Base-by-base conservation (phyloP, 2,888 invertebrate species). In the Rhopalosiphum nymphaeae region DNA sequence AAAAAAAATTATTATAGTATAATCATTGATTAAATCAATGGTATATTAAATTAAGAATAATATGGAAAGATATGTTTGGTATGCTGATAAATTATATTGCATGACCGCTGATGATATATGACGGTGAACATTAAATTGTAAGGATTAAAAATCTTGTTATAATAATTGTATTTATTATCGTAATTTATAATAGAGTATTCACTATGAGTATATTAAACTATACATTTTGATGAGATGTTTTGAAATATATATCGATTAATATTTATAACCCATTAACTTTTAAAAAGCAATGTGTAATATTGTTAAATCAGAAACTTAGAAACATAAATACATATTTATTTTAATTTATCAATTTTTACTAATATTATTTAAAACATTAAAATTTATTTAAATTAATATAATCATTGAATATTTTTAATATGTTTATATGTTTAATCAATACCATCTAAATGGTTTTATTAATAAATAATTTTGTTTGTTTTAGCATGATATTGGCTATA, bases 401-500 rank as follows among this genome's bases (percentile, higher is more conserved):
- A n/a, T 67, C 4, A 67, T 67, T n/a, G 13, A 67, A 16, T 21
- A 36, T 13, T 78, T 78, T 36, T 21, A 78, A 21, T 7, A 36
- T 36, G 36, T 46, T 46, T 46, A 46, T 46, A 0, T 78, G n/a
- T 67, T 78, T 36, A 78, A 78, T 78, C 2, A 7, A 78, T 36
- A 78, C 36, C 3, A 78, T 78, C 9, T 21, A 78, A 78, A 78
- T 78, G 78, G 21, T 21, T 56, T 89, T 57, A 57, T 56, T 42
- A 44, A 57, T 89, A 11, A 42, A 57, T 5, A 42, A n/a, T 67
- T 67, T 88, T 44, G 9, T 93, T 90, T 94, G 91, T 95, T 95
- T 94, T 96, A 97, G 97, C 95, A 97, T 98, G 96, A 98, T 98
- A 95, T 96, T 98, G 91, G 97, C 98, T 7, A 96, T 98, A 94